Evolutionary conservation across 2,797 vertebrate genomes (phyloP), one percentile per base, ranked within the genome.

Genomic region (Passerculus sandwichensis): DNA sequence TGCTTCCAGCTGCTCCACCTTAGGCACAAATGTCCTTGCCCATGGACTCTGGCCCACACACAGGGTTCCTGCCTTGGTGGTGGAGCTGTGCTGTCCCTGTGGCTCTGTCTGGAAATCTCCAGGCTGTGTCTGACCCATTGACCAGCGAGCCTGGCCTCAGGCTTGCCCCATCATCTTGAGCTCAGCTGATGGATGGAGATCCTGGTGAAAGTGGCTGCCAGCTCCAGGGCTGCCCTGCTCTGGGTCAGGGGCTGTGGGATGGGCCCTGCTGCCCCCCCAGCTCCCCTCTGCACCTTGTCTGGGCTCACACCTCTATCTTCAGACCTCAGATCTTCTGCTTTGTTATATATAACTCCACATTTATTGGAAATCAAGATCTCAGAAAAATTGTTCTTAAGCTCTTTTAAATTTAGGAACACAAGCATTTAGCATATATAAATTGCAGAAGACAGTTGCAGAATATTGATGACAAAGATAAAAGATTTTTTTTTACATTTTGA

Each of bases 1-100:
- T 11, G 26, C 5, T 73, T 27, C 17, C 15, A 16, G 11, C 2
- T 77, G 29, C 3, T 51, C 27, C 0, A 11, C 5, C 0, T 40
- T 19, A 22, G 25, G 21, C 1, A 5, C 2, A 48, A 27, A 7
- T 70, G 16, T 45, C 6, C 4, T 6, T 82, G 22, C 15, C 5
- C 11, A 1, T 5, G 20, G 44, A 30, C 6, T 5, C 20, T 11
- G 23, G 5, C 17, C 15, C 25, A 5, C 17, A 21, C 36, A 29
- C 0, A 1, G 34, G 16, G 56, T 57, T 56, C 70, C 51, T 65
- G 51, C 30, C 51, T 42, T 15, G 29, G 11, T 17, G 29, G 20
- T 6, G 60, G 65, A 36, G 9, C 18, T 57, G 20, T 51, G 11
- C 30, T 23, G 6, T 32, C 2, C 0, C 13, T 61, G 1, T 17